phyloP scores from a whole-genome alignment of 2,888 invertebrate genomes.

The Adelphocoris suturalis region DNA sequence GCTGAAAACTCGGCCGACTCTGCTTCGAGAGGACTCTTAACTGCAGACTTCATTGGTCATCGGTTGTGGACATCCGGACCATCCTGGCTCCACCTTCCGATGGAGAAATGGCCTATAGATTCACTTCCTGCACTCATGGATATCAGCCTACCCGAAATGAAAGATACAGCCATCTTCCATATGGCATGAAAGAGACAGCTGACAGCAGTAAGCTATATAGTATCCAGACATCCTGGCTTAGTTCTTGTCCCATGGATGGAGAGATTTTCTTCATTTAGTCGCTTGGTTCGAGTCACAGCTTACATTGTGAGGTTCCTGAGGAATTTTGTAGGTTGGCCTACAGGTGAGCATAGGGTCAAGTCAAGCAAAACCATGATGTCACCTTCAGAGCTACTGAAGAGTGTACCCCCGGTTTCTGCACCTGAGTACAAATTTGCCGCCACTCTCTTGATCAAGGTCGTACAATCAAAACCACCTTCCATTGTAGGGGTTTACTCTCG shows the following conservation, averaged over 20 bases:
- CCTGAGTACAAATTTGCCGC: too few relatives aligned
- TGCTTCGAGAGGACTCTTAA: constrained; percentile 18
- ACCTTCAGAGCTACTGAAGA: too few relatives aligned
- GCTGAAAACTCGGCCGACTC: constrained; percentile 77
- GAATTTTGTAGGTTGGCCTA: not conserved
- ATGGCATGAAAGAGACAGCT: too few relatives aligned
- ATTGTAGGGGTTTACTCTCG: too few relatives aligned
- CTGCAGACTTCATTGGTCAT: constrained; percentile 27
- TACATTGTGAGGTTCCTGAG: not conserved
- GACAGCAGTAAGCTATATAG: not conserved
- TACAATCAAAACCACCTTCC: too few relatives aligned
- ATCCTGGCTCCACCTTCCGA: not conserved
- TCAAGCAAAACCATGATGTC: too few relatives aligned
- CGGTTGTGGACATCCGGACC: constrained; percentile 53
- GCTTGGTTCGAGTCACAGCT: not conserved
- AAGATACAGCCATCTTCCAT: too few relatives aligned
- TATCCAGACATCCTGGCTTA: not conserved
- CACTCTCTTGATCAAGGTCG: too few relatives aligned
- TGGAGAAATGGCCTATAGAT: not conserved
- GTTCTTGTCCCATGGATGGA: not conserved
- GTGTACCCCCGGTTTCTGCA: too few relatives aligned
- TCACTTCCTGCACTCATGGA: not conserved
- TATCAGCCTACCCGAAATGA: too few relatives aligned
- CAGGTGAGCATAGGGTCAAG: too few relatives aligned
- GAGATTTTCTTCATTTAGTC: not conserved